Evolutionary conservation across 1,140 invertebrate species (phyloP), one percentile per base, ranked within the genome.

Genomic region (Leucophenga varia): DNA sequence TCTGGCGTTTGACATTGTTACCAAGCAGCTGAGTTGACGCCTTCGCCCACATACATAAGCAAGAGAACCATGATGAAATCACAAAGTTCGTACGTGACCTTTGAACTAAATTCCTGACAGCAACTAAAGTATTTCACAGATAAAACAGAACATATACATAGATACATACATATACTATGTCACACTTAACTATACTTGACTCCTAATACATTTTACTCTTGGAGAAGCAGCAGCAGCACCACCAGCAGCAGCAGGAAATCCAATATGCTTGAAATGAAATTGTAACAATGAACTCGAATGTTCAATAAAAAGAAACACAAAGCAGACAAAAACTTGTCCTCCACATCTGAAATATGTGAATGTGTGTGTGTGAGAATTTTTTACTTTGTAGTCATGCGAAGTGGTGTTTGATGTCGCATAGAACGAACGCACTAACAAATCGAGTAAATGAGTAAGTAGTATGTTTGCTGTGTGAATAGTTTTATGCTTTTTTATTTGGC

Each of bases 181-280:
- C n/a, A n/a, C n/a, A n/a, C n/a, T n/a, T n/a, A n/a, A n/a, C n/a
- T n/a, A n/a, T n/a, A n/a, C n/a, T n/a, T n/a, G n/a, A n/a, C n/a
- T n/a, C n/a, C n/a, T n/a, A n/a, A n/a, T n/a, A n/a, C n/a, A n/a
- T n/a, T n/a, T n/a, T n/a, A n/a, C n/a, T n/a, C n/a, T n/a, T n/a
- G n/a, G n/a, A n/a, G n/a, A n/a, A n/a, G n/a, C n/a, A n/a, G n/a
- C n/a, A n/a, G n/a, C n/a, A n/a, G n/a, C n/a, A n/a, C n/a, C n/a
- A n/a, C n/a, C n/a, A n/a, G n/a, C n/a, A n/a, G n/a, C n/a, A n/a
- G n/a, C 10, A 38, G 34, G 60, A 64, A 64, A 64, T 54, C 47
- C 60, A 64, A 64, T 63, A 63, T 63, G 57, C 38, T 58, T 63
- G 49, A 64, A 64, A 64, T 64, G 50, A 64, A 64, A 64, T 59